phyloP scores from a whole-genome alignment of 1,140 invertebrate genomes.

The Eufriesea mexicana region DNA sequence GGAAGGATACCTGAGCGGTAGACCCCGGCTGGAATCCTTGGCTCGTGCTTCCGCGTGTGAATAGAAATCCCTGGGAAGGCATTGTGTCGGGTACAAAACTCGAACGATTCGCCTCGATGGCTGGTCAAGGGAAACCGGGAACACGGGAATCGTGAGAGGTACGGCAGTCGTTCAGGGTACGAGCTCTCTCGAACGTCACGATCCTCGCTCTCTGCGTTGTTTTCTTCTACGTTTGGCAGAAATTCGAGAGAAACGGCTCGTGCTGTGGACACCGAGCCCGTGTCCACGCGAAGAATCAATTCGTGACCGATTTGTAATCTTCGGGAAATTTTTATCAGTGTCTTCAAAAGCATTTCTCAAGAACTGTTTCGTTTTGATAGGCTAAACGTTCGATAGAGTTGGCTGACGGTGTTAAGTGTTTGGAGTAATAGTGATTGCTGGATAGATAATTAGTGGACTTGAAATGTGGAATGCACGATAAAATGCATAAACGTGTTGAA shows the following conservation, averaged over 20 bases:
- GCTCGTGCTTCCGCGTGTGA: slow-evolving; percentile 24
- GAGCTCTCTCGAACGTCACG: not conserved
- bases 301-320: too few species aligned
- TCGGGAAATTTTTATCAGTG: too few species aligned
- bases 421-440: not conserved
- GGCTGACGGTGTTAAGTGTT: too few species aligned
- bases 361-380: too few species aligned
- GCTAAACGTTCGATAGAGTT: too few species aligned
- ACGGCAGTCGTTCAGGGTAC: not conserved
- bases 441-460: not conserved
- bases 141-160: not conserved
- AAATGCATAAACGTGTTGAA: not conserved
- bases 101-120: not conserved
- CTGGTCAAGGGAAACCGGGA: not conserved
- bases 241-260: too few species aligned
- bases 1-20: slow-evolving; percentile 28
- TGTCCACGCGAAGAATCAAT: too few species aligned
- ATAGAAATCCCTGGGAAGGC: slow-evolving; percentile 11
- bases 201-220: not conserved
- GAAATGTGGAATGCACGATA: not conserved
- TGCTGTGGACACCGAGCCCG: too few species aligned
- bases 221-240: not conserved
- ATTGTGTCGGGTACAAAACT: slow-evolving; percentile 21
- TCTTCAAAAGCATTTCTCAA: too few species aligned
- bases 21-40: slow-evolving; percentile 1